Evolutionary conservation across 2,113 vertebrate species (phyloP).

Genomic region (Recurvirostra avosetta): DNA sequence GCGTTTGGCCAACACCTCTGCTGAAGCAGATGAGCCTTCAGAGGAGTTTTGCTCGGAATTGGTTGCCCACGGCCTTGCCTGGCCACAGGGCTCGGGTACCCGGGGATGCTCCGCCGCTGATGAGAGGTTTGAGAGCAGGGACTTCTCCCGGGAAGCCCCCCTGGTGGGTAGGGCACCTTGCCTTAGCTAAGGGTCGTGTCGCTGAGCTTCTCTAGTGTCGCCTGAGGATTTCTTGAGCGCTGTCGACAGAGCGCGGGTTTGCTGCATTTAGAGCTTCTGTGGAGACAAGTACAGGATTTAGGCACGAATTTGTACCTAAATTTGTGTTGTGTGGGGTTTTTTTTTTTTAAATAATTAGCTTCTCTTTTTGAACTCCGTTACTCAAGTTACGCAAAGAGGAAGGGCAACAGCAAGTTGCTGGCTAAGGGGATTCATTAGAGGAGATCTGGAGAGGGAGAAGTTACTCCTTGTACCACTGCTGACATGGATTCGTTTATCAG

Average conservation of each 20-base stretch:
- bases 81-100: rapidly evolving
- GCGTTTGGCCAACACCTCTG: not conserved
- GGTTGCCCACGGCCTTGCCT: not conserved
- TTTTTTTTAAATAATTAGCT: not conserved
- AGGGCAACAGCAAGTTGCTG: not conserved
- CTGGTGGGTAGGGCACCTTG: not conserved
- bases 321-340: no score
- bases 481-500: rapidly evolving
- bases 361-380: not conserved
- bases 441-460: not conserved
- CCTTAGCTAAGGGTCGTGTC: not conserved
- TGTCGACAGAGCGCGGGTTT: rapidly evolving
- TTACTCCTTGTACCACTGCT: not conserved
- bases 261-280: not conserved
- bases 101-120: not conserved
- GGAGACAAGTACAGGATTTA: not conserved
- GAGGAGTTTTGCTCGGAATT: not conserved
- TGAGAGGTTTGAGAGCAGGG: not conserved
- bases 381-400: not conserved
- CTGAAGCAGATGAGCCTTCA: not conserved
- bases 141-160: not conserved
- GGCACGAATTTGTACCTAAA: not conserved
- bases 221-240: not conserved
- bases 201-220: not conserved
- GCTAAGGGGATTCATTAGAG: not conserved